Base-by-base conservation (phyloP, 2,113 vertebrate species). In the Salvelinus alpinus region DNA sequence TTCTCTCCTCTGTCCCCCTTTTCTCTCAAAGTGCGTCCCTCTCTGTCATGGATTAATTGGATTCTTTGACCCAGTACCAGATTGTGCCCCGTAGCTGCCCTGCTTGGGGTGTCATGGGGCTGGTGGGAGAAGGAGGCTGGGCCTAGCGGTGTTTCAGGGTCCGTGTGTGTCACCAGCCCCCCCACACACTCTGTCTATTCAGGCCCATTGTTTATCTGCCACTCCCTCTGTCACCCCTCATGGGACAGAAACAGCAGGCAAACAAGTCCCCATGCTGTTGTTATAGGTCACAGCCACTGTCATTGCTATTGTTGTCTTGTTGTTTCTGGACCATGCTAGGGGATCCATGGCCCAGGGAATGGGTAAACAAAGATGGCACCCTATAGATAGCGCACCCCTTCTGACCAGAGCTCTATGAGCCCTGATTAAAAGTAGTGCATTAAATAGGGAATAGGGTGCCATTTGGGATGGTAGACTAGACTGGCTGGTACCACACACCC, bases 11-110 rank as follows among this genome's bases (percentile, higher is more conserved):
- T 44, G 8, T 44, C 38, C 38, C 38, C 38, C 38, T 9, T 44
- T 2, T 57, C 14, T 20, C 20, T 57, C 18, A 12, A 54, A n/a
- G 20, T 22, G 9, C 1, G 6, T 62, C 18, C 18, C n/a, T 70
- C 80, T 65, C 78, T 84, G 86, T 90, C 82, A 85, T 76, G 84
- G 88, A 92, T 89, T 91, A 89, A 90, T 90, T 92, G 87, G 86
- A 88, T 90, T 91, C 72, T 84, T 83, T 90, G 86, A 88, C 87
- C 87, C 89, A 87, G 78, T 85, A 84, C 82, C 86, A 84, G 78
- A 79, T 79, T 82, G 70, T 70, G 76, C 73, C 77, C 85, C 77
- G 44, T 73, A 54, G 51, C 51, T 66, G 71, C 72, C 71, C 64
- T 51, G 70, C 78, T 81, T 62, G 57, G 71, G 47, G 75, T 67